A percentile compares a stretch with the other conserved stretches of the same genome.
Evolutionary conservation across 2,888 invertebrate genomes (phyloP).

Genomic region (Abrostola tripartita): DNA sequence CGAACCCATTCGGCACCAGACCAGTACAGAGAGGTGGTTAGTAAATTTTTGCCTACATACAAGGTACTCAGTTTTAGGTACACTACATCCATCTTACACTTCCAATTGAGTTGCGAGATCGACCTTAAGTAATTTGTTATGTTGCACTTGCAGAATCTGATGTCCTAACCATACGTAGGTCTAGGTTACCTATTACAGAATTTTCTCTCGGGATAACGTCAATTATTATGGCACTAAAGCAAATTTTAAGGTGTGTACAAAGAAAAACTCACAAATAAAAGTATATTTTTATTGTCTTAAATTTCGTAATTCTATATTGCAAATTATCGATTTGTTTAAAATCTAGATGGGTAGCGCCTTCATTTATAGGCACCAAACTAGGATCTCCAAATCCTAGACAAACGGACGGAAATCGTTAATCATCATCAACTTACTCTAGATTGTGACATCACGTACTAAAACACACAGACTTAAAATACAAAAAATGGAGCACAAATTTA

Average conservation of each 20-base stretch:
- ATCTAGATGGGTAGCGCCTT: constrained; percentile 21
- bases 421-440: constrained; percentile 17
- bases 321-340: constrained; percentile 32
- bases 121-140: no score
- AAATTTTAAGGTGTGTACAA: background rate
- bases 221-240: background rate
- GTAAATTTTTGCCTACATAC: no score
- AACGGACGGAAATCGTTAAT: constrained; percentile 30
- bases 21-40: no score
- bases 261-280: constrained; percentile 32
- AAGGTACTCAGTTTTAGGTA: no score
- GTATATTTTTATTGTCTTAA: constrained; percentile 51
- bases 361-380: constrained; percentile 17
- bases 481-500: constrained; percentile 1
- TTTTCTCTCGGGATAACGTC: no score
- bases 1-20: no score
- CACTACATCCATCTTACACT: no score
- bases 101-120: no score
- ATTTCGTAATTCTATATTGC: constrained; percentile 49
- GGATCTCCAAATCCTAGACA: constrained; percentile 4
- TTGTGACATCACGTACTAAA: constrained; percentile 32
- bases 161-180: no score
- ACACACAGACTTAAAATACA: background rate
- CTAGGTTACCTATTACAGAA: no score
- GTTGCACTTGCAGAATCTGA: no score